Base-by-base conservation (phyloP, 2,113 vertebrate species). In the Noturus placidus region DNA sequence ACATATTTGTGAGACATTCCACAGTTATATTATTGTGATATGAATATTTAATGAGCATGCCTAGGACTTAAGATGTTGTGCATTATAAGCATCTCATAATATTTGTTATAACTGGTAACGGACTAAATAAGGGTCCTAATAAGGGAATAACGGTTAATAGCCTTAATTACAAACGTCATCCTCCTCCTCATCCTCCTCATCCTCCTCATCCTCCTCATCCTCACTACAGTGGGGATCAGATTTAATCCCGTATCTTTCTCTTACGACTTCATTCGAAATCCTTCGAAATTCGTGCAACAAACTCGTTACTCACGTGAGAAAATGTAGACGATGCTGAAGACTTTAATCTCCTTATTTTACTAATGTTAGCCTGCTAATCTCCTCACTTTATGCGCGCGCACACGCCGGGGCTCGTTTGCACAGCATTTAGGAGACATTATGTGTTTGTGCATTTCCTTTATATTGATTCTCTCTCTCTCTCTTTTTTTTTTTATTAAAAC, bases 401-500 rank as follows among this genome's bases (percentile, higher is more conserved):
- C 83, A n/a, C 52, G 50, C 30, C 70, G 70, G 19, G n/a, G 13
- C 33, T 85, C 54, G 70, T 76, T 46, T 42, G 35, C 70, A 30
- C 69, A n/a, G 63, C 42, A 22, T 70, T 70, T 54, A 70, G 69
- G 54, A 46, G 27, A 76, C 69, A 25, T 35, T 14, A 1, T 57
- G 67, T 84, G 67, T 82, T 59, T 80, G 78, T 35, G 65, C 46
- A 70, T 83, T 65, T 84, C n/a, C 83, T 25, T 72, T 54, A 25
- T 57, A 72, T 57, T 19, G 50, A 54, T 57, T 84, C 6, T 4
- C 35, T 35, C 46, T 50, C 46, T 50, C 46, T 50, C 9, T 50
- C 9, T 46, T 5, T 11, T 2, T 52, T 13, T 52, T 13, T 50
- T 50, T 50, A 50, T 10, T 10, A 52, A 52, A 13, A 50, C 0